These are phyloP conservation scores for Drosophila anomalata DNA, from an alignment of 2,888 invertebrate genomes.

Conservation along the genomic window DNA sequence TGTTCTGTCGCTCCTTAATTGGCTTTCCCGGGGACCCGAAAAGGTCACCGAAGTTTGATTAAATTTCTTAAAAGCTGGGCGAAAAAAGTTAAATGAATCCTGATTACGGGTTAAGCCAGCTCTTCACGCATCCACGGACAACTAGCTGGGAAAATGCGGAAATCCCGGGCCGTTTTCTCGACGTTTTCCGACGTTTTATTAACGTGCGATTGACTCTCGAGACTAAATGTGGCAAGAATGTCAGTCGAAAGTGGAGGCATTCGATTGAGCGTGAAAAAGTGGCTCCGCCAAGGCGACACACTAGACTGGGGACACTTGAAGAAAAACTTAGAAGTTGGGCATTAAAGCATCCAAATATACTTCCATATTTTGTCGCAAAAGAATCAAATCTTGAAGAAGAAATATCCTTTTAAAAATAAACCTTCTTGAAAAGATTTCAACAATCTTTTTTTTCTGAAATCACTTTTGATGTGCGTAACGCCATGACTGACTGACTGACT, in stretches of 20 bases:
- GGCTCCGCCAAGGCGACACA: constrained; percentile 48
- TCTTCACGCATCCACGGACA: constrained; percentile 12
- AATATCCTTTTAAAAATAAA: too few relatives aligned
- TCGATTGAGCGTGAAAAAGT: constrained; percentile 74
- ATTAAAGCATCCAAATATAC: too few relatives aligned
- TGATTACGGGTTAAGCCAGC: constrained; percentile 23
- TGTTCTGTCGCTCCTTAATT: constrained; percentile 19
- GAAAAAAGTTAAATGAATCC: constrained; percentile 30
- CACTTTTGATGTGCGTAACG: neutral
- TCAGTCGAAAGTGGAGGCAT: constrained; percentile 54
- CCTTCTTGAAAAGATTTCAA: neutral
- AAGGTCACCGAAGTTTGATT: constrained; percentile 54
- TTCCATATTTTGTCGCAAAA: too few relatives aligned
- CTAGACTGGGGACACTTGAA: neutral
- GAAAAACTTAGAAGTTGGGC: neutral
- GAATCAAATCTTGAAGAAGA: too few relatives aligned
- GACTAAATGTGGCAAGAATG: constrained; percentile 38
- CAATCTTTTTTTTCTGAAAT: neutral
- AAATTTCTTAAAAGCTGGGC: constrained; percentile 45
- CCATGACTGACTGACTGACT: neutral
- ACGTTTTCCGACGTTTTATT: constrained; percentile 50
- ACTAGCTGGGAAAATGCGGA: constrained; percentile 29
- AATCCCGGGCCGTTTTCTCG: constrained; percentile 28
- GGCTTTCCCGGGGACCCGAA: constrained; percentile 14
- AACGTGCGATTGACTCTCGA: constrained; percentile 61